Percentiles rank a stretch among this genome's conserved stretches.
Evolutionary conservation across 1,140 invertebrate species (phyloP).

Genomic region (Caenorhabditis tropicalis): DNA sequence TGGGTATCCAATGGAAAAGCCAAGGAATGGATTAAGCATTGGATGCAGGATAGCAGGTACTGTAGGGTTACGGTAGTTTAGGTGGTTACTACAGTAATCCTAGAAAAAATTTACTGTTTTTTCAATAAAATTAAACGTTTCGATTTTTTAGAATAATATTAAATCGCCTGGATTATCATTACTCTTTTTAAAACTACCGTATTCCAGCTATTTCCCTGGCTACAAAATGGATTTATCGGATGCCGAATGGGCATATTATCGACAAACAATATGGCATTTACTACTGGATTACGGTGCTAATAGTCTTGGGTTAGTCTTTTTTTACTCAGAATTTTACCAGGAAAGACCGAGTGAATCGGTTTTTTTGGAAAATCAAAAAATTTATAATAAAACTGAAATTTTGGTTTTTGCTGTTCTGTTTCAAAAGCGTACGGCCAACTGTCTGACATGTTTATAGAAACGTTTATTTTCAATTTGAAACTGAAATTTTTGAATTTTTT

Average conservation of each 20-base stretch:
- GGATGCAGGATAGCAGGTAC: constrained; percentile 54
- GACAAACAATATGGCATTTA: constrained; percentile 32
- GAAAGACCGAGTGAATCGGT: not conserved
- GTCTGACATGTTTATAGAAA: too few relatives aligned
- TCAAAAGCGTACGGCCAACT: too few relatives aligned
- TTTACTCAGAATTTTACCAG: not conserved
- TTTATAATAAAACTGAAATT: too few relatives aligned
- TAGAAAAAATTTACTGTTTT: not conserved
- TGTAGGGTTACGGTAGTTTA: constrained; percentile 17
- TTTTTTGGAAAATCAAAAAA: too few relatives aligned
- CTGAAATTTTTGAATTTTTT: too few relatives aligned
- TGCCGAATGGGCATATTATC: constrained; percentile 53
- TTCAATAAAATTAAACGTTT: not conserved
- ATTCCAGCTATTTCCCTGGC: constrained; percentile 48
- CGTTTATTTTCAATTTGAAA: too few relatives aligned
- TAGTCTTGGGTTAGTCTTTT: not conserved
- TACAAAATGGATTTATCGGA: constrained; percentile 49
- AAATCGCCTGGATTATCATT: too few relatives aligned
- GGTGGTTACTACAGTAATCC: not conserved
- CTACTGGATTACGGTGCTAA: not conserved
- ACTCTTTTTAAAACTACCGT: not conserved
- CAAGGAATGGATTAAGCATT: constrained; percentile 53
- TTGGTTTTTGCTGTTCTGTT: too few relatives aligned
- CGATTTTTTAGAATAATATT: constrained; percentile 48
- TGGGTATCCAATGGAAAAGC: constrained; percentile 37